phyloP scores from a whole-genome alignment of 1,140 invertebrate genomes.

The Ooceraea biroi region DNA sequence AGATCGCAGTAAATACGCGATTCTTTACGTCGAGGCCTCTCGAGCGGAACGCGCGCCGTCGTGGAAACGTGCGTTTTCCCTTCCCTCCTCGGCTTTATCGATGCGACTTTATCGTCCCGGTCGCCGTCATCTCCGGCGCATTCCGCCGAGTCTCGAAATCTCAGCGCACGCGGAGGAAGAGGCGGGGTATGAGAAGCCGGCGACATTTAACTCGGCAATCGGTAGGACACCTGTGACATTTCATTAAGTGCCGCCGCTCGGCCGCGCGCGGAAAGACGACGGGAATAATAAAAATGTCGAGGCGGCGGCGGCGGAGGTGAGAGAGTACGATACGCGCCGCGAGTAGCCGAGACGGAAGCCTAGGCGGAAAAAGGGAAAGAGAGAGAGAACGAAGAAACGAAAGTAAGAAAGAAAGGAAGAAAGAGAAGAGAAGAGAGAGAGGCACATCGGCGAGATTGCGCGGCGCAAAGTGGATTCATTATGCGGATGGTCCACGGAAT shows the following conservation, averaged over 20 bases:
- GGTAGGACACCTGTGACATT: constrained; percentile 86
- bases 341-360: not conserved
- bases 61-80: constrained; percentile 25
- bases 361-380: constrained; percentile 1
- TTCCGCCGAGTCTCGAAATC: constrained; percentile 71
- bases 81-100: not conserved
- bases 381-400: constrained; percentile 26
- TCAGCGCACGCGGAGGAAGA: constrained; percentile 47
- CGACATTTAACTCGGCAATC: constrained; percentile 84
- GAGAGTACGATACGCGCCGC: not conserved
- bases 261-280: constrained; percentile 50
- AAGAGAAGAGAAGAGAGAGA: constrained; percentile 49
- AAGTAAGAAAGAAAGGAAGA: not conserved
- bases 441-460: constrained; percentile 46
- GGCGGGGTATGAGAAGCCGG: constrained; percentile 82
- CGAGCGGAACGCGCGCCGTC: constrained; percentile 25
- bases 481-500: constrained; percentile 77
- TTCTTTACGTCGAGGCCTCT: not conserved
- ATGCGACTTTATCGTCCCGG: constrained; percentile 4
- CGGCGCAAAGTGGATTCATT: constrained; percentile 84
- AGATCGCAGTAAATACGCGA: not conserved
- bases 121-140: constrained; percentile 64
- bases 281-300: constrained; percentile 41
- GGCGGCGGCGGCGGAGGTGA: not conserved
- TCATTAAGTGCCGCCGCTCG: constrained; percentile 83